These are phyloP conservation scores for Sarotherodon lohbergeri DNA, from an alignment of 2,113 vertebrate species.

Conservation along the genomic window DNA sequence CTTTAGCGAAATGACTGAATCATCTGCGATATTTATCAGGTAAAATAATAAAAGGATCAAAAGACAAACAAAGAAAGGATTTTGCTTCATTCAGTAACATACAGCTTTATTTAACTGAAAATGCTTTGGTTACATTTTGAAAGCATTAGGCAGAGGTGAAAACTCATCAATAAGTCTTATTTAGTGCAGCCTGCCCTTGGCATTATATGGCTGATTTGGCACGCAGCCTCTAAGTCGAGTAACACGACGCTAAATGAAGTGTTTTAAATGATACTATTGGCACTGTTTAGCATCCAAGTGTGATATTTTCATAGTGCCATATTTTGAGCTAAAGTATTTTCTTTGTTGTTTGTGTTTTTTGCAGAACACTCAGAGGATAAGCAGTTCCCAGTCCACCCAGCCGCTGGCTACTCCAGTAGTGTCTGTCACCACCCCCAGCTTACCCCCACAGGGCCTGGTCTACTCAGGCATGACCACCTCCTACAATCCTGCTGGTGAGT, in stretches of 20 bases:
- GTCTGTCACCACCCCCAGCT: constrained; percentile 94
- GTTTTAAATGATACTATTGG: not conserved
- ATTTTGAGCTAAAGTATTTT: not conserved
- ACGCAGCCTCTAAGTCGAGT: not conserved
- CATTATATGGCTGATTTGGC: not conserved
- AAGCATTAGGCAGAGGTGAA: not conserved
- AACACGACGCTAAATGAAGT: not conserved
- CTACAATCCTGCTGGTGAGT: constrained; percentile 93
- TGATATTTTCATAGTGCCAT: not conserved
- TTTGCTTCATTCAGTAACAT: not conserved
- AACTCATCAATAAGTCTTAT: not conserved
- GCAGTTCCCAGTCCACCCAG: constrained; percentile 87
- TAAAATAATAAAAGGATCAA: not conserved
- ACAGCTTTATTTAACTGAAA: not conserved
- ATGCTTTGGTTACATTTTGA: not conserved
- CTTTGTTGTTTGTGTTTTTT: constrained; percentile 10
- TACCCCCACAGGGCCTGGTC: constrained; percentile 89
- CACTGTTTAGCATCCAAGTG: not conserved
- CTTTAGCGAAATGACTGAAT: not conserved
- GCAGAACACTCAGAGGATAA: constrained; percentile 93
- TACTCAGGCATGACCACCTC: constrained; percentile 94
- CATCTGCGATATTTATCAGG: not conserved
- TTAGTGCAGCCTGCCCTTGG: not conserved
- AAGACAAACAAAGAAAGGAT: not conserved
- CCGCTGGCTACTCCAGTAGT: constrained; percentile 92